phyloP scores from a whole-genome alignment of 2,797 vertebrate genomes.

The Loriculus beryllinus region DNA sequence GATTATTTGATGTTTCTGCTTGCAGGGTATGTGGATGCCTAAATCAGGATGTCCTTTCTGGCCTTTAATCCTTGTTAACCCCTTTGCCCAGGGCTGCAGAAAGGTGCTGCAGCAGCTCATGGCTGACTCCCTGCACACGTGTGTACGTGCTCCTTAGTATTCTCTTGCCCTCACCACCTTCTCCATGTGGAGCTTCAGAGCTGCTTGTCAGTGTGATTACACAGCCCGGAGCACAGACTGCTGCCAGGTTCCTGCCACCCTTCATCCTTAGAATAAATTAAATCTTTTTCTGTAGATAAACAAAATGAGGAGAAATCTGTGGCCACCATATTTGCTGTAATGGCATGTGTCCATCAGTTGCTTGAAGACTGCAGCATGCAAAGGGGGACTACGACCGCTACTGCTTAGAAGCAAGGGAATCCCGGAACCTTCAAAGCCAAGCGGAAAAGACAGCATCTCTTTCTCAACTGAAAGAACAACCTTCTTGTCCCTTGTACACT shows the following conservation, averaged over 20 bases:
- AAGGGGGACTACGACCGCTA: neutral
- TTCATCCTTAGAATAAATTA: neutral
- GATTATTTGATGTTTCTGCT: neutral
- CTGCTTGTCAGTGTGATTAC: neutral
- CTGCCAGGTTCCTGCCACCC: neutral
- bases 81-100: neutral
- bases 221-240: neutral
- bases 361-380: neutral
- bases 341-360: neutral
- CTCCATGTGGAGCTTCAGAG: neutral
- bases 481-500: neutral
- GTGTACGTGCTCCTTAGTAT: rapidly evolving
- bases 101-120: neutral
- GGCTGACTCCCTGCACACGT: neutral
- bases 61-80: neutral
- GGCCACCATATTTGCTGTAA: neutral
- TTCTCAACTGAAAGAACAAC: neutral
- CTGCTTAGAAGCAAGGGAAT: neutral
- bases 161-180: neutral
- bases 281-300: slow-evolving; percentile 11
- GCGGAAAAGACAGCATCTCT: neutral
- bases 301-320: neutral
- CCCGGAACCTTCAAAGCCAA: neutral
- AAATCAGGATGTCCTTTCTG: neutral
- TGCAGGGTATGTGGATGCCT: neutral